These are phyloP conservation scores for Drosophila meridionalis DNA, from an alignment of 2,888 invertebrate species.

Conservation along the genomic window DNA sequence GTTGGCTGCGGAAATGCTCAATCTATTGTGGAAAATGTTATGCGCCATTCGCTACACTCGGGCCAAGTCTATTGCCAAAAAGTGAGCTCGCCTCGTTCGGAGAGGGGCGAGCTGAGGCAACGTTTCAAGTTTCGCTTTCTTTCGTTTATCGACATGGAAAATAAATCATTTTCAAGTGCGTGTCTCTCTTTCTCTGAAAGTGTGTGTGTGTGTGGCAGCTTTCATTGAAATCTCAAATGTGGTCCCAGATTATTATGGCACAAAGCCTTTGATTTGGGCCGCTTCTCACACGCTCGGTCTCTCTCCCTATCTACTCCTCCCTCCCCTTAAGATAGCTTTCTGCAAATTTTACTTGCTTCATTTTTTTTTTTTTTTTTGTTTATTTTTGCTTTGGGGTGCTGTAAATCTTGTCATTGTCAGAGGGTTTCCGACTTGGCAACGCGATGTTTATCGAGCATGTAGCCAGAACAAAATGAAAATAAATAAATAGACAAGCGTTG, in stretches of 20 bases:
- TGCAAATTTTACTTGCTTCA: slow-evolving; percentile 27
- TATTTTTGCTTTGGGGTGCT: slow-evolving; percentile 49
- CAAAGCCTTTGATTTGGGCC: slow-evolving; percentile 70
- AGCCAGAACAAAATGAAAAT: slow-evolving; percentile 33
- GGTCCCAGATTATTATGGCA: slow-evolving; percentile 73
- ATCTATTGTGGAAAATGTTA: slow-evolving; percentile 77
- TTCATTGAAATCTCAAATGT: slow-evolving; percentile 77
- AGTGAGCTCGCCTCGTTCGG: background rate
- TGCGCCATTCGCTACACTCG: slow-evolving; percentile 63
- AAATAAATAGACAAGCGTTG: slow-evolving; percentile 44
- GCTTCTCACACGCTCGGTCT: slow-evolving; percentile 30
- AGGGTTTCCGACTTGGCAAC: slow-evolving; percentile 41
- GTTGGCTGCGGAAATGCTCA: slow-evolving; percentile 68
- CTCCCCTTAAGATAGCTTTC: background rate
- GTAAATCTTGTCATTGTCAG: slow-evolving; percentile 72
- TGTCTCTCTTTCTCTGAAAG: slow-evolving; percentile 17
- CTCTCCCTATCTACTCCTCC: background rate
- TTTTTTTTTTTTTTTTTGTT: slow-evolving; percentile 23
- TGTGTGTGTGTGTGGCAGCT: slow-evolving; percentile 42
- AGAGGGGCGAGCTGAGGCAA: slow-evolving; percentile 5
- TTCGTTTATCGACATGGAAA: slow-evolving; percentile 76
- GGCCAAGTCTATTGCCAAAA: slow-evolving; percentile 30
- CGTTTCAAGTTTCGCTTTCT: slow-evolving; percentile 74
- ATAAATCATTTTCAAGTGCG: slow-evolving; percentile 68
- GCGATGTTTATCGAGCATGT: slow-evolving; percentile 65